phyloP scores from a whole-genome alignment of 2,797 vertebrate species.

The Hirundo rustica region DNA sequence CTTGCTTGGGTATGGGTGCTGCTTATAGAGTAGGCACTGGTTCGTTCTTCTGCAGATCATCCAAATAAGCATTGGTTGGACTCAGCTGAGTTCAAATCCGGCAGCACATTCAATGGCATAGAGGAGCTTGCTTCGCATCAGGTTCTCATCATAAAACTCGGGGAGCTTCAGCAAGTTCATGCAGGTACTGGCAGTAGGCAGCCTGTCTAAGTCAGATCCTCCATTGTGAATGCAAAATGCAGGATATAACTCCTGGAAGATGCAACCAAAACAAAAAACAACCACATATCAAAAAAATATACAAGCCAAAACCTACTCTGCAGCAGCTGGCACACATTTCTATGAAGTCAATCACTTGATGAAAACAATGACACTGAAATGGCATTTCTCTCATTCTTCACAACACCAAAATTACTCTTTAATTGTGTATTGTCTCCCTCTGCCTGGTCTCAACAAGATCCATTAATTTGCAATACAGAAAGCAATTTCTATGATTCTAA shows the following conservation, averaged over 20 bases:
- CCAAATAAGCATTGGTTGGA: neutral
- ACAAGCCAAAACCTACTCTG: neutral
- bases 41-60: slow-evolving; percentile 53
- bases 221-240: slow-evolving; percentile 99
- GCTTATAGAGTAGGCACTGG: slow-evolving; percentile 65
- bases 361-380: neutral
- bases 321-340: neutral
- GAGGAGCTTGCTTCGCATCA: slow-evolving; percentile 94
- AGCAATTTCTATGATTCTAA: neutral
- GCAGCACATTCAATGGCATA: slow-evolving; percentile 97
- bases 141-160: slow-evolving; percentile 90
- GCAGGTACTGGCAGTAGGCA: slow-evolving; percentile 98
- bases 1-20: slow-evolving; percentile 44
- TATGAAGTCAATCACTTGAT: neutral
- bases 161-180: slow-evolving; percentile 99
- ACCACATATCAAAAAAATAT: neutral
- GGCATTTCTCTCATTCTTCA: neutral
- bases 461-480: neutral
- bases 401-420: neutral
- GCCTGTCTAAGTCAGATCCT: slow-evolving; percentile 91
- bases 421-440: neutral
- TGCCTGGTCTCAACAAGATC: neutral
- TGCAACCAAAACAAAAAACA: neutral
- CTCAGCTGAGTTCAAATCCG: slow-evolving; percentile 97
- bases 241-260: slow-evolving; percentile 91